Conservation (phyloP, 2,797 vertebrate species). For the Astyanax mexicanus region DNA sequence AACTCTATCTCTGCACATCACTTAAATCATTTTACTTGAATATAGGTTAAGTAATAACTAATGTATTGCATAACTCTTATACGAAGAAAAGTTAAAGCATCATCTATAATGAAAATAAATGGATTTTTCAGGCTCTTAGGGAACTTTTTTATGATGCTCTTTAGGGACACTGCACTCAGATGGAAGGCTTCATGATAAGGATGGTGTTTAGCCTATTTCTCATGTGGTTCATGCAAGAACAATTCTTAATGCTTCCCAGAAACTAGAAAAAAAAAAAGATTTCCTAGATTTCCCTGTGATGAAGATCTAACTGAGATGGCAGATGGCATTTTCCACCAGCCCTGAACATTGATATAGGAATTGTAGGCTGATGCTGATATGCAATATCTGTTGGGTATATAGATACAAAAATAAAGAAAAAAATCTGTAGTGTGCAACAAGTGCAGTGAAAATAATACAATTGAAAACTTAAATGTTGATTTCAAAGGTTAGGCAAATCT, state of each 20-base stretch:
- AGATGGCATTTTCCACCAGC: background rate
- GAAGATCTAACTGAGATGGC: background rate
- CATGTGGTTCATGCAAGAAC: background rate
- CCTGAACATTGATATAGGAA: no score
- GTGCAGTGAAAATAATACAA: no score
- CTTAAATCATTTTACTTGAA: background rate
- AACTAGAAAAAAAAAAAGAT: background rate
- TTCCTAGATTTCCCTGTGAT: background rate
- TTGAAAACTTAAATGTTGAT: no score
- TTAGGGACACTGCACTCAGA: background rate
- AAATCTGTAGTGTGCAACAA: no score
- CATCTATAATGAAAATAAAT: conserved; percentile 2
- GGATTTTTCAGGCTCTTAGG: background rate
- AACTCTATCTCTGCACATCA: background rate
- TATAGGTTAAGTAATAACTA: conserved; percentile 6
- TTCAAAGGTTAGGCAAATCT: no score
- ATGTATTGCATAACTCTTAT: background rate
- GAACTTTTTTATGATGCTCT: background rate
- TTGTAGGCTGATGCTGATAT: no score
- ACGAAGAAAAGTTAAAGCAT: background rate
- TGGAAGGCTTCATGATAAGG: background rate
- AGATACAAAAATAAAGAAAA: no score
- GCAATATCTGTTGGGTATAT: no score
- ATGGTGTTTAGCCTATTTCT: background rate
- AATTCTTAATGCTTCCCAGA: background rate